Evolutionary conservation across 2,797 vertebrate genomes (phyloP), one percentile per base, ranked within the genome.

Genomic region (Coregonus sp.): DNA sequence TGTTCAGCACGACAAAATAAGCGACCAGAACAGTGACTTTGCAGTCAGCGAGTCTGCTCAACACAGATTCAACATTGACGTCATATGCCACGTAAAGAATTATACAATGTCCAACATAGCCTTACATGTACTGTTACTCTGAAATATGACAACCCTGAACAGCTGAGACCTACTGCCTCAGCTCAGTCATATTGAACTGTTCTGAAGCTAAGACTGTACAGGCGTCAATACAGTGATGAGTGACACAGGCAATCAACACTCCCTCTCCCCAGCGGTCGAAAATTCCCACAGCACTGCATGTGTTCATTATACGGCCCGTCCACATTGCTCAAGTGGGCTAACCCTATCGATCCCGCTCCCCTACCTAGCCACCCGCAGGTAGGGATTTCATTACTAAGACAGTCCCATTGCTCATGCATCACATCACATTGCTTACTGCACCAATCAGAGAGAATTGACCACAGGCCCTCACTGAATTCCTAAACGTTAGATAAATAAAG

Each of bases 401-500:
- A 4, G 50, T n/a, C 35, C 52, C 16, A 31, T 72, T 81, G 52
- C 11, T 67, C 52, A 80, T 83, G 76, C 80, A 87, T 81, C 81
- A 79, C 80, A 78, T 25, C 25, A 25, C 25, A 25, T 25, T 25
- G 25, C 81, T 78, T 77, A 65, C 76, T 61, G 79, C 72, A 75
- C 70, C 80, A 85, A 84, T 86, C 80, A 89, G 84, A 87, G 65
- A 63, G 80, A 83, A 77, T 78, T 72, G 73, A 73, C 71, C 72
- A 29, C 66, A 29, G 40, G 40, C 40, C 40, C 40, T 47, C 71
- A 72, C 73, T 75, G 82, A 84, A 89, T 85, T 76, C 52, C 56
- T 75, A 82, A 87, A 82, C 82, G 86, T 73, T 84, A 75, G 75
- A 84, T 83, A 80, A 85, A 72, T 78, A 86, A 80, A 47, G 40